Percentiles rank a stretch among this genome's conserved stretches.
Evolutionary conservation across 1,140 invertebrate species (phyloP).

Genomic region (Drosophila ercepeae): DNA sequence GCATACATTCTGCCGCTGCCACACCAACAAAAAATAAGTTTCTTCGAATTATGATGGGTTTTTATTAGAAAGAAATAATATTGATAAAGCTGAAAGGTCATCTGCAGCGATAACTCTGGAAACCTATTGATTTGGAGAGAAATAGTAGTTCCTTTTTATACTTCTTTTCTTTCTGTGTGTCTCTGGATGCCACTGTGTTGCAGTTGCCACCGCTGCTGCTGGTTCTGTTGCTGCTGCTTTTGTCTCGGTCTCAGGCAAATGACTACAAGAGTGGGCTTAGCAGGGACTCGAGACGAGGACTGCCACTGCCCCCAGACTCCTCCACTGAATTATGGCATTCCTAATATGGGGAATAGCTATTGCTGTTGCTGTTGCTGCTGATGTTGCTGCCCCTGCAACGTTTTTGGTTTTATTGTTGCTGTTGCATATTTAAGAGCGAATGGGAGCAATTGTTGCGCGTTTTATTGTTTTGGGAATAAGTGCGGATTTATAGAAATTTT

Average conservation of each 20-base stretch:
- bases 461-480: conserved; percentile 81
- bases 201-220: conserved; percentile 16
- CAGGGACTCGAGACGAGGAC: conserved; percentile 45
- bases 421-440: conserved; percentile 75
- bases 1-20: conserved; percentile 56
- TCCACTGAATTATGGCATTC: conserved; percentile 72
- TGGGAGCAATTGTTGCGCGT: conserved; percentile 76
- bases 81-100: too few relatives aligned
- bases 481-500: conserved; percentile 78
- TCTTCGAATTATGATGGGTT: neutral
- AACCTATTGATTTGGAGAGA: too few relatives aligned
- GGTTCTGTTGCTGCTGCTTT: conserved; percentile 35
- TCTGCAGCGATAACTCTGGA: too few relatives aligned
- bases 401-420: conserved; percentile 18
- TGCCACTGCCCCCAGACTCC: conserved; percentile 29
- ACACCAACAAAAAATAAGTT: neutral
- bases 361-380: conserved; percentile 21
- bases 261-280: conserved; percentile 76
- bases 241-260: conserved; percentile 66
- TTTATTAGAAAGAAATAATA: too few relatives aligned
- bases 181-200: conserved; percentile 51
- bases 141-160: neutral
- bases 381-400: neutral
- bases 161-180: conserved; percentile 22
- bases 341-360: conserved; percentile 55